Percentiles rank a stretch among this genome's conserved stretches.
Conservation (phyloP, 2,113 vertebrate genomes). For the Halichoerus grypus region DNA sequence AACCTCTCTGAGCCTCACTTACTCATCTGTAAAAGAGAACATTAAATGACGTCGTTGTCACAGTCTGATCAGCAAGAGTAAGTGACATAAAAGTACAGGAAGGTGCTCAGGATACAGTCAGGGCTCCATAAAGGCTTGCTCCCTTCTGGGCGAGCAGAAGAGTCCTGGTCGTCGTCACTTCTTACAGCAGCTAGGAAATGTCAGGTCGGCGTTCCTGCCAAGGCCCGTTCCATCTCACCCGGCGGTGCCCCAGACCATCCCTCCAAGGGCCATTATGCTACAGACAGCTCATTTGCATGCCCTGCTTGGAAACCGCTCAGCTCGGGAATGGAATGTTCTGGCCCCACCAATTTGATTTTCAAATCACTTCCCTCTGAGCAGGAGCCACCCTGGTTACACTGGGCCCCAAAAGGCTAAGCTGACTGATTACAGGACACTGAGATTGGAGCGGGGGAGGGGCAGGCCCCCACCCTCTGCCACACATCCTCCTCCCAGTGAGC, state of each 20-base stretch:
- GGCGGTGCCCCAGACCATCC: background rate
- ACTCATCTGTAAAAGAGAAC: background rate
- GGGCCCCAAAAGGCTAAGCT: background rate
- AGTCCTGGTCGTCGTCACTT: background rate
- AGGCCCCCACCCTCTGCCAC: rapidly evolving
- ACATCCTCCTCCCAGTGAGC: rapidly evolving
- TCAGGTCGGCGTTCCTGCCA: background rate
- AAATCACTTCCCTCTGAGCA: constrained; percentile 34
- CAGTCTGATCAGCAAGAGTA: background rate
- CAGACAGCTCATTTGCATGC: background rate
- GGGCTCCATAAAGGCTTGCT: background rate
- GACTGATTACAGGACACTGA: background rate
- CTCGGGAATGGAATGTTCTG: constrained; percentile 70
- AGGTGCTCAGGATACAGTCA: background rate
- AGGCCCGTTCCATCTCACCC: background rate
- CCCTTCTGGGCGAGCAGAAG: background rate
- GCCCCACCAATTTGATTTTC: constrained; percentile 56
- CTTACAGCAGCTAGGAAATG: background rate
- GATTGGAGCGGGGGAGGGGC: background rate
- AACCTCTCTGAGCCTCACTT: background rate
- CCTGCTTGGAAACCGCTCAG: background rate
- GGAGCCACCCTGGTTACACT: background rate
- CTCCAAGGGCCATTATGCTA: background rate
- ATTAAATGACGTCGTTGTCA: background rate
- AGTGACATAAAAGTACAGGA: rapidly evolving